A percentile compares a stretch with the other conserved stretches of the same genome.
These are phyloP conservation scores for Aphelenchoides besseyi DNA, from an alignment of 1,140 invertebrate genomes.

Conservation along the genomic window DNA sequence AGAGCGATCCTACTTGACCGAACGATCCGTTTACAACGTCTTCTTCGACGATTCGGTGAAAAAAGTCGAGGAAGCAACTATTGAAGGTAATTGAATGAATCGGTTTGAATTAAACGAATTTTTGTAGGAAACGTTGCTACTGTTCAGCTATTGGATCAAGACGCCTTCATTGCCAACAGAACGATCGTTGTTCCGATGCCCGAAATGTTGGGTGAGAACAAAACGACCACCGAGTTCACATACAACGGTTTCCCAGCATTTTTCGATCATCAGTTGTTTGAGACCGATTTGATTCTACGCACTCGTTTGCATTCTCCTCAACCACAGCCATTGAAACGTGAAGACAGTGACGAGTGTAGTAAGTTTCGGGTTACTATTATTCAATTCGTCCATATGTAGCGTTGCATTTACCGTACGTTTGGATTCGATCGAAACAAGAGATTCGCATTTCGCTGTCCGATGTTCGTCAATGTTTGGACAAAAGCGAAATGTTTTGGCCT, in stretches of 20 bases:
- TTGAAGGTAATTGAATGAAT: not conserved
- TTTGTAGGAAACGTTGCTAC: not conserved
- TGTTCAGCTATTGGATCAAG: constrained; percentile 38
- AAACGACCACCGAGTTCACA: constrained; percentile 56
- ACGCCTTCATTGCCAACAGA: constrained; percentile 73
- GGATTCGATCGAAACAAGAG: constrained; percentile 65
- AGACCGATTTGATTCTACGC: constrained; percentile 38
- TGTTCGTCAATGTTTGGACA: constrained; percentile 72
- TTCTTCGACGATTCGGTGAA: constrained; percentile 89
- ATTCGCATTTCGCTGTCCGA: constrained; percentile 39
- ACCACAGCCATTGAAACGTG: constrained; percentile 1
- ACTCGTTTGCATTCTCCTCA: not conserved
- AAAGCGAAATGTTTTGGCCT: constrained; percentile 79
- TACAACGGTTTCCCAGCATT: constrained; percentile 52
- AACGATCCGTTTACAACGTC: constrained; percentile 76
- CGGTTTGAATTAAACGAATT: not conserved
- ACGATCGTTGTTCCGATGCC: constrained; percentile 95
- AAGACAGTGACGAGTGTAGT: not conserved
- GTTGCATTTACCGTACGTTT: constrained; percentile 61
- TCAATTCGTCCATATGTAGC: not conserved
- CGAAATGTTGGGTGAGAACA: constrained; percentile 68
- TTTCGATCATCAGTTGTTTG: constrained; percentile 54
- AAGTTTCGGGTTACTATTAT: not conserved
- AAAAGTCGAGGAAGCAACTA: not conserved
- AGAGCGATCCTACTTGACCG: constrained; percentile 94